Evolutionary conservation across 2,888 invertebrate species (phyloP).

Genomic region (Lasioglossum oenotherae): DNA sequence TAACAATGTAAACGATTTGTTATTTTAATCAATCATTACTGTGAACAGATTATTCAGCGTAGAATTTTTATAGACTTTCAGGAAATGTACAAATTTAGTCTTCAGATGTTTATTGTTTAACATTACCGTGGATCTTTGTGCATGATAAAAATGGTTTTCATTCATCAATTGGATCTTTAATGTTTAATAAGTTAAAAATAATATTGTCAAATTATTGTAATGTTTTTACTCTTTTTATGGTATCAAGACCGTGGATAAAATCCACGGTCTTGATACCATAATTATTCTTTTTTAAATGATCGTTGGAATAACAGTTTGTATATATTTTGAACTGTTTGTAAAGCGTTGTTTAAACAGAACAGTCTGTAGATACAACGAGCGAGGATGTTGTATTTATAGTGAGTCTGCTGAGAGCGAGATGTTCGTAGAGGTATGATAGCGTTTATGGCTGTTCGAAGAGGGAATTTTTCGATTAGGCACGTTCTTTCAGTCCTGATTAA

Average conservation of each 20-base stretch:
- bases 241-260: too few relatives aligned
- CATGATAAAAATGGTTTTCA: not conserved
- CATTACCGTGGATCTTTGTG: not conserved
- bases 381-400: constrained; percentile 41
- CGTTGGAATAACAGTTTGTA: not conserved
- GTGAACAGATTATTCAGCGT: not conserved
- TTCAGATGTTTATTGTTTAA: not conserved
- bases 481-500: constrained; percentile 15
- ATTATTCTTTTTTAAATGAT: not conserved
- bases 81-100: not conserved
- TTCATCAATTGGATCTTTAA: too few relatives aligned
- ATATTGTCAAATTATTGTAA: not conserved
- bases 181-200: too few relatives aligned
- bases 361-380: constrained; percentile 37
- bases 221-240: not conserved
- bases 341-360: not conserved
- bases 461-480: constrained; percentile 25
- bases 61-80: not conserved
- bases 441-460: constrained; percentile 8
- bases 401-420: constrained; percentile 51
- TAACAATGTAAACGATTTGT: not conserved
- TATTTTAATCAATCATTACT: not conserved
- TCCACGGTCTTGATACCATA: not conserved
- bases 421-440: constrained; percentile 9
- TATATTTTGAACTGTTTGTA: not conserved